Percentiles rank a stretch among this genome's conserved stretches.
Evolutionary conservation across 2,797 vertebrate species (phyloP).

Genomic region (Lacerta agilis): DNA sequence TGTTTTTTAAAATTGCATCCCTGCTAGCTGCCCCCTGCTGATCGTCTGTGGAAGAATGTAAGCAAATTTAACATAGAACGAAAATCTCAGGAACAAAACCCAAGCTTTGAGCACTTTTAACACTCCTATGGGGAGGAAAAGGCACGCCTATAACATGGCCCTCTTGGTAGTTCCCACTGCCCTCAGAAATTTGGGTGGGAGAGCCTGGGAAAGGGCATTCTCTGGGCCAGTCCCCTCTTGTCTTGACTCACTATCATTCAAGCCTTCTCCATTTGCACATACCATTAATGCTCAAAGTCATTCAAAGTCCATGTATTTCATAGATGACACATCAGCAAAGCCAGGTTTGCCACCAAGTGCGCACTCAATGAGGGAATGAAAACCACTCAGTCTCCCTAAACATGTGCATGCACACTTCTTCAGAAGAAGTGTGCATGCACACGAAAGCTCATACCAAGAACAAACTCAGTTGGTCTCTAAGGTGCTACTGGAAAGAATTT

Average conservation of each 20-base stretch:
- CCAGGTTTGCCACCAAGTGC: background rate
- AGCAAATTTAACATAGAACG: background rate
- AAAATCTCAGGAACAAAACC: background rate
- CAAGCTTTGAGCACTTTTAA: background rate
- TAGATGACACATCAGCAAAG: background rate
- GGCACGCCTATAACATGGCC: background rate
- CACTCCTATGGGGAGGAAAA: background rate
- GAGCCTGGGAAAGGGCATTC: too few relatives aligned
- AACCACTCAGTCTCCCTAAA: background rate
- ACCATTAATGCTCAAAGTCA: background rate
- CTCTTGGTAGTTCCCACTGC: too few relatives aligned
- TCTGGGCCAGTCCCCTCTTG: background rate
- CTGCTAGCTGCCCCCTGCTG: background rate
- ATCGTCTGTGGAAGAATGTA: background rate
- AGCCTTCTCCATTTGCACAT: background rate
- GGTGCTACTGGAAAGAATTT: too few relatives aligned
- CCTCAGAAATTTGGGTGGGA: too few relatives aligned
- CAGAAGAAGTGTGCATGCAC: too few relatives aligned
- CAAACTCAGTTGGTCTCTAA: too few relatives aligned
- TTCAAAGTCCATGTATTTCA: background rate
- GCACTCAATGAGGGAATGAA: background rate
- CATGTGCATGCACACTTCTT: too few relatives aligned
- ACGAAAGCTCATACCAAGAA: too few relatives aligned
- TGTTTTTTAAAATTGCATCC: background rate
- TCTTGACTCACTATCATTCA: background rate